Conservation (phyloP, 2,888 invertebrate species). For the Parnassius apollo region DNA sequence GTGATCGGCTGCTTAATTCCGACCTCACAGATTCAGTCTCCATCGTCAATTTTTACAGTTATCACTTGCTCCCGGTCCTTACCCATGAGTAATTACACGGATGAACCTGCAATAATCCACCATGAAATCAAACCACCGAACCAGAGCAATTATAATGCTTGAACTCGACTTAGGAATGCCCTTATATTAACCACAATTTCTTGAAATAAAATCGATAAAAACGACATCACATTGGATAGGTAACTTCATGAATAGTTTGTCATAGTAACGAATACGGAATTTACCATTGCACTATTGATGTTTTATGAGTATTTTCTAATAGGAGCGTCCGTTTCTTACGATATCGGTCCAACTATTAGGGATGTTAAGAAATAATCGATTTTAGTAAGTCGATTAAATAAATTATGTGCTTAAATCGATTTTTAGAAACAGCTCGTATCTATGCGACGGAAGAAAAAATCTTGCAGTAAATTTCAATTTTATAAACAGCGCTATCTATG, state of each 20-base stretch:
- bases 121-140: slow-evolving; percentile 53
- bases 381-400: too few species aligned
- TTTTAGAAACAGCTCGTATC: too few species aligned
- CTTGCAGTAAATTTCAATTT: too few species aligned
- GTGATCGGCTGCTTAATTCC: slow-evolving; percentile 92
- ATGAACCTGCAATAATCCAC: slow-evolving; percentile 55
- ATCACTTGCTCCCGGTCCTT: slow-evolving; percentile 40
- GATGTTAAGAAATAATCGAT: too few species aligned
- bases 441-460: too few species aligned
- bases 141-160: slow-evolving; percentile 70
- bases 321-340: slow-evolving; percentile 65
- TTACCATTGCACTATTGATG: slow-evolving; percentile 61
- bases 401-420: too few species aligned
- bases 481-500: too few species aligned
- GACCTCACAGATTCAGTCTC: slow-evolving; percentile 97
- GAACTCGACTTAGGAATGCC: slow-evolving; percentile 52
- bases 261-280: slow-evolving; percentile 34
- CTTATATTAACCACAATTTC: slow-evolving; percentile 24
- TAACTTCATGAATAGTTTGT: slow-evolving; percentile 25
- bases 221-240: slow-evolving; percentile 37
- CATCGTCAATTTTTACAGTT: slow-evolving; percentile 78
- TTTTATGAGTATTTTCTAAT: slow-evolving; percentile 50
- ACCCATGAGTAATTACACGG: slow-evolving; percentile 61
- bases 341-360: slow-evolving; percentile 47
- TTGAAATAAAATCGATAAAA: slow-evolving; percentile 36